Conservation (phyloP, 2,797 vertebrate species). For the Xiphorhynchus erythropygius region DNA sequence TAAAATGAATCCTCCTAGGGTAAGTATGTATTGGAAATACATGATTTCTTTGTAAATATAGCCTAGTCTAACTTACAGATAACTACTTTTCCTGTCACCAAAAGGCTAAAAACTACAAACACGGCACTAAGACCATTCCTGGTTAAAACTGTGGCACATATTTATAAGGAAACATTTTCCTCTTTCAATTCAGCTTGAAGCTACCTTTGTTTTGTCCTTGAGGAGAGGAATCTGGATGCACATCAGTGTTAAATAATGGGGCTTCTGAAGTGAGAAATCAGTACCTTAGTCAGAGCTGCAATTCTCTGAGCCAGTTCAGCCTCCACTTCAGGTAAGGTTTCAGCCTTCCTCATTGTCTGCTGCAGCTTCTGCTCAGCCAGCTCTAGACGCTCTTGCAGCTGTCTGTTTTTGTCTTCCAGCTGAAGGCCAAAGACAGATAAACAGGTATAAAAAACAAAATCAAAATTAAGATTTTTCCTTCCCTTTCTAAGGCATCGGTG, state of each 20-base stretch:
- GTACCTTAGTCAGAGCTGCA: conserved; percentile 96
- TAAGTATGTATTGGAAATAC: not conserved
- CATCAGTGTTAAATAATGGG: not conserved
- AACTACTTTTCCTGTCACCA: not conserved
- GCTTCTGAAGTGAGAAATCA: not conserved
- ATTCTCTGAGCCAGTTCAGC: conserved; percentile 98
- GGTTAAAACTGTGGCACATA: not conserved
- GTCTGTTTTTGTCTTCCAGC: conserved; percentile 98
- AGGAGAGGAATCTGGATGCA: not conserved
- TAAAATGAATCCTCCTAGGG: not conserved
- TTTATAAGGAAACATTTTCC: not conserved
- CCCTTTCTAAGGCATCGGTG: not conserved
- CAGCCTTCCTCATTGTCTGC: conserved; percentile 98
- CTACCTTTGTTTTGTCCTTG: not conserved
- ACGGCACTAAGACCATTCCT: not conserved
- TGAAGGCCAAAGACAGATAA: conserved; percentile 53
- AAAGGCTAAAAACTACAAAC: not conserved
- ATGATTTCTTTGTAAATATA: not conserved
- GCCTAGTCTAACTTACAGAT: not conserved
- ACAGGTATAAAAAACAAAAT: not conserved
- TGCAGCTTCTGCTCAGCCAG: conserved; percentile 97
- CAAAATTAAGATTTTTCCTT: not conserved
- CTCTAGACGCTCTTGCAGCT: conserved; percentile 95
- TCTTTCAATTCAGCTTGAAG: not conserved
- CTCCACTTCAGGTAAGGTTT: conserved; percentile 97